These are phyloP conservation scores for Ctenoplectra terminalis DNA, from an alignment of 1,140 invertebrate genomes.

Conservation along the genomic window DNA sequence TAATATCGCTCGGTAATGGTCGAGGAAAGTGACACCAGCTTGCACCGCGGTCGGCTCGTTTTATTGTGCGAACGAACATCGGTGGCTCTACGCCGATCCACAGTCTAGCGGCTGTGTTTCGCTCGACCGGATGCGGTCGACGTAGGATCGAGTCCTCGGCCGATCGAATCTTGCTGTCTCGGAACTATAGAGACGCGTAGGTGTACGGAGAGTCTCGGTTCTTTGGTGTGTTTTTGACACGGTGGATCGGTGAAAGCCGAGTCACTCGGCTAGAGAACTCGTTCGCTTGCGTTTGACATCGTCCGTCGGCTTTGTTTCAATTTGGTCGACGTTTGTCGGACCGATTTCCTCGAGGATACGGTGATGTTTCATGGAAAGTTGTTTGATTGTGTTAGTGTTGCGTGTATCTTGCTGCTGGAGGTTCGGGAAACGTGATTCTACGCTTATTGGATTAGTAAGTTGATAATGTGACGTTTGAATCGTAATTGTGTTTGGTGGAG, in stretches of 20 bases:
- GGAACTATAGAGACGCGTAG: constrained; percentile 30
- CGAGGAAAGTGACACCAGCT: constrained; percentile 35
- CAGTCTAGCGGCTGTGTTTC: constrained; percentile 16
- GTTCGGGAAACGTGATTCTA: background rate
- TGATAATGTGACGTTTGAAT: background rate
- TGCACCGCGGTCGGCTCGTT: constrained; percentile 25
- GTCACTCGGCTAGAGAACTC: background rate
- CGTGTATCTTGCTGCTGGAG: too few relatives aligned
- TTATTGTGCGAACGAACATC: constrained; percentile 17
- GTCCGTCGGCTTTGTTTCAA: background rate
- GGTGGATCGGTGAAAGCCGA: constrained; percentile 25
- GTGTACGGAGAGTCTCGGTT: constrained; percentile 22
- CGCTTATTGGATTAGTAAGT: background rate
- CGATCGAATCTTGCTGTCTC: background rate
- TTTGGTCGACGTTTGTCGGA: background rate
- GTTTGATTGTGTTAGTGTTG: background rate
- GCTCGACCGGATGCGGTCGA: constrained; percentile 37
- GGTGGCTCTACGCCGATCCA: constrained; percentile 19
- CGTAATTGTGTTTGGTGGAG: background rate
- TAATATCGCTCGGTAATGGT: constrained; percentile 33
- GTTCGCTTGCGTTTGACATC: constrained; percentile 21
- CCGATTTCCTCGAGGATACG: too few relatives aligned
- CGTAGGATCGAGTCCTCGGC: constrained; percentile 20
- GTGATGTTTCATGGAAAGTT: background rate
- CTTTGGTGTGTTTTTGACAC: constrained; percentile 25